Percentiles rank a stretch among this genome's conserved stretches.
Evolutionary conservation across 1,140 invertebrate genomes (phyloP).

Genomic region (Euwallacea fornicatus): DNA sequence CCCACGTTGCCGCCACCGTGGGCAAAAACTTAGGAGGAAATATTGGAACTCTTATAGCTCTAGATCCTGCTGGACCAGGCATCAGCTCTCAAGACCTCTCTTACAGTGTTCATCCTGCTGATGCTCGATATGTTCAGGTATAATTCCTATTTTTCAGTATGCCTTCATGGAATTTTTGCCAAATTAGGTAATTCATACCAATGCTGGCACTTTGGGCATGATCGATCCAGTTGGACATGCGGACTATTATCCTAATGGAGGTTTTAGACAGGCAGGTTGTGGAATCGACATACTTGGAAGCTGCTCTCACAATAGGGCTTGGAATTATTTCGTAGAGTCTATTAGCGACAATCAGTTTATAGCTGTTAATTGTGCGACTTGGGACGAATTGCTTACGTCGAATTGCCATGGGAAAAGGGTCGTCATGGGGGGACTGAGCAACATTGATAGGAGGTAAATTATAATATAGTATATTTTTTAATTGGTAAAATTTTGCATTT

Average conservation of each 20-base stretch:
- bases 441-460: slow-evolving; percentile 23
- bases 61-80: slow-evolving; percentile 60
- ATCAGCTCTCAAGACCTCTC: slow-evolving; percentile 57
- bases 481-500: slow-evolving; percentile 12
- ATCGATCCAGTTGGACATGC: slow-evolving; percentile 65
- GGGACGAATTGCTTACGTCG: background rate
- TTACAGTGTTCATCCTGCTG: background rate
- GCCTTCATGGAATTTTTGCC: background rate
- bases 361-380: slow-evolving; percentile 1
- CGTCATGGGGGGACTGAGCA: slow-evolving; percentile 24
- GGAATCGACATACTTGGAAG: slow-evolving; percentile 57
- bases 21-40: slow-evolving; percentile 47
- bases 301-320: slow-evolving; percentile 74
- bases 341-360: slow-evolving; percentile 54
- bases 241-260: slow-evolving; percentile 84
- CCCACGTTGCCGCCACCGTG: slow-evolving; percentile 65
- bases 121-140: slow-evolving; percentile 11
- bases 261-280: slow-evolving; percentile 74
- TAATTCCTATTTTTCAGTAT: background rate
- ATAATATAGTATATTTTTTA: slow-evolving; percentile 1
- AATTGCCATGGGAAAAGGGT: slow-evolving; percentile 1
- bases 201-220: slow-evolving; percentile 65
- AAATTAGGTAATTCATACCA: slow-evolving; percentile 67
- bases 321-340: slow-evolving; percentile 72
- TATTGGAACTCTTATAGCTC: slow-evolving; percentile 45